A percentile compares a stretch with the other conserved stretches of the same genome.
Conservation (phyloP, 2,113 vertebrate species). For the Passer montanus region DNA sequence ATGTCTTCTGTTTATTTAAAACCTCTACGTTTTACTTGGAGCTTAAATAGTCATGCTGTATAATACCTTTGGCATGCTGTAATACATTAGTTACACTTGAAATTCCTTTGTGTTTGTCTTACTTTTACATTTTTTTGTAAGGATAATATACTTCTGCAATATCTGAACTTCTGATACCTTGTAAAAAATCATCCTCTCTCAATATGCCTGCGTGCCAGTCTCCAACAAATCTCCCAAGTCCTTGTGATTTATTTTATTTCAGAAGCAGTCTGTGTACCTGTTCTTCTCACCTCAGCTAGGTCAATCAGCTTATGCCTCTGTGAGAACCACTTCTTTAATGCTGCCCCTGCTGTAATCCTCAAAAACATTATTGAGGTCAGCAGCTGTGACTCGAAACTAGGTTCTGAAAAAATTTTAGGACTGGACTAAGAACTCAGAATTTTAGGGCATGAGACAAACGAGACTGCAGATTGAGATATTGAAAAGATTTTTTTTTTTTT, state of each 20-base stretch:
- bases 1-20: background rate
- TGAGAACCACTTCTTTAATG: background rate
- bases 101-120: background rate
- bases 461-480: background rate
- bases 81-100: background rate
- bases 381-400: background rate
- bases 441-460: background rate
- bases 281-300: background rate
- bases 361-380: slow-evolving; percentile 14
- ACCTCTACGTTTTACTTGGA: background rate
- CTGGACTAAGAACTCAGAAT: background rate
- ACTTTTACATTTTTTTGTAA: background rate
- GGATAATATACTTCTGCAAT: background rate
- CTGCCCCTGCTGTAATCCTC: background rate
- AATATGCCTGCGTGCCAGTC: background rate
- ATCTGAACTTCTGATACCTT: background rate
- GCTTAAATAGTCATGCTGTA: background rate
- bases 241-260: background rate
- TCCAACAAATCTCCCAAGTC: background rate
- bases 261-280: background rate
- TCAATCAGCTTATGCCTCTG: background rate
- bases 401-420: background rate
- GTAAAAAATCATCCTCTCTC: background rate
- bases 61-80: background rate
- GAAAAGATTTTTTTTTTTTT: background rate